Evolutionary conservation across 2,113 vertebrate species (phyloP).

Genomic region (Propithecus coquereli): DNA sequence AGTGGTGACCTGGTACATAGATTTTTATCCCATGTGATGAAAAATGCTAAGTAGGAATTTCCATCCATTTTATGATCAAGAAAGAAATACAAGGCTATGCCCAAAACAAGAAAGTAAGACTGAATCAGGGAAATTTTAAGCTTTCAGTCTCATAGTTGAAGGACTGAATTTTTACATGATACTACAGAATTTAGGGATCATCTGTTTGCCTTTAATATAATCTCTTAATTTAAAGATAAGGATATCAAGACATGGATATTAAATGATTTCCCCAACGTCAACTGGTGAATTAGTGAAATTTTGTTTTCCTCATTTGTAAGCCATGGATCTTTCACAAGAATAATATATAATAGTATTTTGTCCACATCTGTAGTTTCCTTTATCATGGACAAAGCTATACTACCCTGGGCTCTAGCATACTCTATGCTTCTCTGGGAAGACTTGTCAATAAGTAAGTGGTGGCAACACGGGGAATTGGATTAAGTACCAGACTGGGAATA

Average conservation of each 20-base stretch:
- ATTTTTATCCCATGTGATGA: not conserved
- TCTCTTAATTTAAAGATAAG: not conserved
- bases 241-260: not conserved
- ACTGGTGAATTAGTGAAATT: not conserved
- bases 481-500: not conserved
- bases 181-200: not conserved
- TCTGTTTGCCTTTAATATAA: not conserved
- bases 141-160: not conserved
- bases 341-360: not conserved
- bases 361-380: not conserved
- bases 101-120: not conserved
- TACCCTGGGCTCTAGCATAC: not conserved
- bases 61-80: not conserved
- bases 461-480: not conserved
- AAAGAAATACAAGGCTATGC: not conserved
- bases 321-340: not conserved
- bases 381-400: not conserved
- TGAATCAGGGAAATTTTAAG: not conserved
- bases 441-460: not conserved
- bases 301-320: not conserved
- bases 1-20: not conserved
- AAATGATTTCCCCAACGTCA: not conserved
- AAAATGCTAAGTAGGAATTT: conserved; percentile 10
- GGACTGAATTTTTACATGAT: not conserved
- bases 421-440: not conserved